Percentiles rank a stretch among this genome's conserved stretches.
phyloP scores from a whole-genome alignment of 2,113 vertebrate genomes.

The Antechinus stuartii region DNA sequence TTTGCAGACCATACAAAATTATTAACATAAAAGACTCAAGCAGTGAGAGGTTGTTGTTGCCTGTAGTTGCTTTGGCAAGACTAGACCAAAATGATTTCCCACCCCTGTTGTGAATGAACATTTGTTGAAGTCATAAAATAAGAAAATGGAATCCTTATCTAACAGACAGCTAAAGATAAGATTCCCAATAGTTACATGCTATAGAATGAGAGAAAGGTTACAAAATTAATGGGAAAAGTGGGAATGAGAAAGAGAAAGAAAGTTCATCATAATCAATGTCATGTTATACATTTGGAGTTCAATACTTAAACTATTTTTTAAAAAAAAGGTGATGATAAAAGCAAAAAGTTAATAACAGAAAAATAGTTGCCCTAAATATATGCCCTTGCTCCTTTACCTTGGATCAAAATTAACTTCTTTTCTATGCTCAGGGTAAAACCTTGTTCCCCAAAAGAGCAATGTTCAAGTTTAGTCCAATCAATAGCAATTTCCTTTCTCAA shows the following conservation, averaged over 20 bases:
- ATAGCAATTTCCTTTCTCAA: not conserved
- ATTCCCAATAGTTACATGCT: not conserved
- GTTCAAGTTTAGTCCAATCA: not conserved
- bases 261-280: not conserved
- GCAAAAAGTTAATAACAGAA: not conserved
- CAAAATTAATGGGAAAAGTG: not conserved
- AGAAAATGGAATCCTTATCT: not conserved
- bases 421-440: not conserved
- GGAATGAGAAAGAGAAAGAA: not conserved
- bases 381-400: not conserved
- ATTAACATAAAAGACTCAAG: no score
- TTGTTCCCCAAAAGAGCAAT: not conserved
- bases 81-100: no score
- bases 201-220: not conserved
- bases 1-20: no score
- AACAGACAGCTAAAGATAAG: not conserved
- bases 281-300: not conserved
- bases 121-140: not conserved
- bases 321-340: not conserved
- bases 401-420: not conserved
- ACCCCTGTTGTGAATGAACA: not conserved
- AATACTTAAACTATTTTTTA: not conserved
- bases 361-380: not conserved
- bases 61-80: no score
- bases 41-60: no score